Base-by-base conservation (phyloP, 92 coral and sea anemone genomes). In the Phenganax subtilis region DNA sequence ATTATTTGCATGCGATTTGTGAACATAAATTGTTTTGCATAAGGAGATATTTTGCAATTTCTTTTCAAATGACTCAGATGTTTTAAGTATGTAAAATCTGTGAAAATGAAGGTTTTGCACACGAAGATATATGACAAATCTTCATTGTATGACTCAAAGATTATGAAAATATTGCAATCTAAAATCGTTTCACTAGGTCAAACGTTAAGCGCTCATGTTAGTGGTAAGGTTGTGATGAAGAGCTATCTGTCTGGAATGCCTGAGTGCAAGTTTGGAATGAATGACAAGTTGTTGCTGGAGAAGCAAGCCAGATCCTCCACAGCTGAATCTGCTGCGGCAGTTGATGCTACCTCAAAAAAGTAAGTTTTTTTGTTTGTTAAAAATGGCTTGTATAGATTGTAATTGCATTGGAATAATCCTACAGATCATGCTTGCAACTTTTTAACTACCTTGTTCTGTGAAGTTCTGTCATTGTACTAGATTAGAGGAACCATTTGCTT, bases 161-260 rank as follows among this genome's bases (percentile, higher is more conserved):
- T 37, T 37, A 54, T 10, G 37, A 28, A 71, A 5, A 15, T 71
- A 10, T 53, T 20, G 7, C 7, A 61, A 7, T 57, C 12, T 73
- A 61, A 15, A 7, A 54, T 71, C 59, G 75, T 61, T 47, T 30
- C 79, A 80, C 25, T 65, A 96, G 99, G 99, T 51, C 99, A 96
- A 86, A 93, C 93, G 70, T 87, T 96, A 69, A 96, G 99, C 88
- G 99, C 99, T 0, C 99, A 96, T 77, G 99, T 96, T 66, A 92
- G 97, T 67, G 99, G 99, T 56, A 88, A 92, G 57, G 99, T 96
- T 1, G 97, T 96, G 29, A 96, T 96, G 99, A 96, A 96, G 87
- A 96, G 99, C 76, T 96, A 92, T 72, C 74, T 96, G 76, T 96
- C 99, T 70, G 99, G 99, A 27, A 96, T 96, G 99, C 99, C 99